Evolutionary conservation across 2,113 vertebrate genomes (phyloP), one percentile per base, ranked within the genome.

Genomic region (Esox niger): DNA sequence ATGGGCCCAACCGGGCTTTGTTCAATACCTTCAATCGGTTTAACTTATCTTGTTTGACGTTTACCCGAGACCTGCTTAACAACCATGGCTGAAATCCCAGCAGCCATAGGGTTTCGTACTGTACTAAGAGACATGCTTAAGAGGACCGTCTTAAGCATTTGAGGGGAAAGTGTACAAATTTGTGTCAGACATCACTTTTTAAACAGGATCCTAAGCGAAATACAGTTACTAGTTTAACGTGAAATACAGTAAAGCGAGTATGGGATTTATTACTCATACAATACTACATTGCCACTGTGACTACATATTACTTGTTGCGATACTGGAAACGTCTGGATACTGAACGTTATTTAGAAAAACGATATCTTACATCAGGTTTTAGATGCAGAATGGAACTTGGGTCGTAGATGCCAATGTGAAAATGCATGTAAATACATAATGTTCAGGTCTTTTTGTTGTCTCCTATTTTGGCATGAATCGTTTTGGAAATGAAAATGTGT

Each of bases 391-490:
- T 69, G 68, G 67, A 35, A 74, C 75, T 79, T 64, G 54, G 69
- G 69, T 68, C 64, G 62, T 71, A 43, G n/a, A 31, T 35, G 67
- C 76, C 54, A 56, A 74, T 79, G 63, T 79, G 63, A 64, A 75
- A 29, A 80, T 71, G 64, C 62, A 25, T 87, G 84, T 88, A 83
- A 66, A 84, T 85, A 82, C 69, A 58, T 74, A 60, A 63, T 52
- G 31, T 25, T 78, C 5, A 23, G 32, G 67, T 73, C 57, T 63
- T 66, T 61, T 64, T 59, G 6, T 64, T 61, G 6, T 62, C 57
- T 68, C 15, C 63, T 79, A 35, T 84, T 75, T 69, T 75, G 74
- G 82, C 68, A 82, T 81, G 71, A 78, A 71, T 70, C 70, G 60
- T 72, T 58, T 81, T 38, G 56, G 70, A 73, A 78, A 83, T 49